Conservation (phyloP, 2,888 invertebrate genomes). For the Chouioia cunea region DNA sequence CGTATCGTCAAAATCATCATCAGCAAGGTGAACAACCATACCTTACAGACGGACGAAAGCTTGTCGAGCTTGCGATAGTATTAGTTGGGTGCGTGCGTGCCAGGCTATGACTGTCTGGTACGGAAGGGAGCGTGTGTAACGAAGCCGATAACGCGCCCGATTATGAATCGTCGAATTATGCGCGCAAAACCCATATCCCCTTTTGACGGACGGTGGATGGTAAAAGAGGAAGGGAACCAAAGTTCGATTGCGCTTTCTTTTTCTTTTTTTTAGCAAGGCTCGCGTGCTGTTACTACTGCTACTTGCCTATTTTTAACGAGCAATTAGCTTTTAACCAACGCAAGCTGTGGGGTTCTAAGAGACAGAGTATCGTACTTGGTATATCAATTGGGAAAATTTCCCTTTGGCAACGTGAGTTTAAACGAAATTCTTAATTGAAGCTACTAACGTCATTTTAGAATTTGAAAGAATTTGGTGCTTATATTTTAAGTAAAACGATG, state of each 20-base stretch:
- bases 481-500: too few species aligned
- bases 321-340: not conserved
- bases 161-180: slow-evolving; percentile 44
- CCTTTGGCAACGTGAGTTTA: too few species aligned
- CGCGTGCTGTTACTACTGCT: not conserved
- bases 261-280: not conserved
- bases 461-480: too few species aligned
- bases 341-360: too few species aligned
- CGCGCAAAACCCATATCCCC: not conserved
- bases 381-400: too few species aligned
- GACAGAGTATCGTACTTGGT: too few species aligned
- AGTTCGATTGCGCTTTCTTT: not conserved
- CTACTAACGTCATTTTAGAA: too few species aligned
- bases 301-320: slow-evolving; percentile 8
- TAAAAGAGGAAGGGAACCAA: not conserved
- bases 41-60: too few species aligned
- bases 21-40: too few species aligned
- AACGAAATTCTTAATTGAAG: too few species aligned
- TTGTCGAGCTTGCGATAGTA: too few species aligned
- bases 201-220: not conserved
- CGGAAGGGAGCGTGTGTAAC: slow-evolving; percentile 45
- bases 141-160: slow-evolving; percentile 33
- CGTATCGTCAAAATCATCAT: too few species aligned
- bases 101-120: slow-evolving; percentile 53
- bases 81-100: slow-evolving; percentile 46